Base-by-base conservation (phyloP, 2,113 vertebrate genomes). In the Catharus fuscescens region DNA sequence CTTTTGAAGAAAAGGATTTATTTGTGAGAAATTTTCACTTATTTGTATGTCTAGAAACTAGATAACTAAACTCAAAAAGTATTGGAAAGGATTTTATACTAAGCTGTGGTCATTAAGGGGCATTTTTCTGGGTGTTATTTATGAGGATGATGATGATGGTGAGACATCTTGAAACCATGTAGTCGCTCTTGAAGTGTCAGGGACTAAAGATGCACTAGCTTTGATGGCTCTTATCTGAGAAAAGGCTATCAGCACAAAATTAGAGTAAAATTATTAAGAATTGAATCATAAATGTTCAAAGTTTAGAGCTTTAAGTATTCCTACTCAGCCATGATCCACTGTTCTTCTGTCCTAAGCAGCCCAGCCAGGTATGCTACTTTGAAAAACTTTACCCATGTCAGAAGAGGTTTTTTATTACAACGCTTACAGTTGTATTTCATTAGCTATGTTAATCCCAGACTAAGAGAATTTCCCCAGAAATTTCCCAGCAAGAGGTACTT, bases 371-470 rank as follows among this genome's bases (percentile, higher is more conserved):
- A 31, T 20, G 57, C 56, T 40, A 6, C n/a, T 89, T 92, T 53
- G 38, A 65, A 28, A 72, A 91, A 66, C 48, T 28, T 10, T 52
- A 50, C 57, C 45, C 48, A 32, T 40, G 66, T 53, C 31, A 59
- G 36, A 66, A 59, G 56, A 69, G 26, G 42, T 47, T 72, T 90
- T 92, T 70, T 87, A 24, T 65, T 42, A 42, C 73, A 72, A 1
- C 54, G 36, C 66, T 81, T 84, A 44, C 60, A 92, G 76, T 78
- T 86, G 60, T 56, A 40, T 67, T 92, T 92, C 50, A 62, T 87
- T 85, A 92, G 44, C 56, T 74, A 20, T 44, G n/a, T 73, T 85
- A 96, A 91, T 92, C 83, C 77, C 57, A 95, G 31, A 64, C n/a
- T 53, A 86, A 77, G 64, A 34, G 78, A 52, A 80, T 62, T 77